Percentiles rank a stretch among this genome's conserved stretches.
Conservation (phyloP, 1,140 invertebrate species). For the Hylyphantes graminicola region DNA sequence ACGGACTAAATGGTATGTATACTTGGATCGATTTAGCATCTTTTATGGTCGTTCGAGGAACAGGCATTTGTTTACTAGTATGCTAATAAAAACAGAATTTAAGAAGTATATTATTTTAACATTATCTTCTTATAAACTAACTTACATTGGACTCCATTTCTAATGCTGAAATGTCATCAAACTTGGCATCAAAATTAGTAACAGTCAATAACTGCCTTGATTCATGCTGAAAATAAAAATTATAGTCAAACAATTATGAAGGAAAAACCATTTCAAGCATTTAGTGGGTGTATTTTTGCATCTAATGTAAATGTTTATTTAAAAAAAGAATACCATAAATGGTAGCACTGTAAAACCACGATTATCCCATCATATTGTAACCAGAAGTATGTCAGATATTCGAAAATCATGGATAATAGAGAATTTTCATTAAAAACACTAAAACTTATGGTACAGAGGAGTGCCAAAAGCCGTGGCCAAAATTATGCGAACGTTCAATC, state of each 20-base stretch:
- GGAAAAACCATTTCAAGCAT: background rate
- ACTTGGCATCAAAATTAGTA: constrained; percentile 22
- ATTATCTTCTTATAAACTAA: background rate
- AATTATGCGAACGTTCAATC: background rate
- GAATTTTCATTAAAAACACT: too few species aligned
- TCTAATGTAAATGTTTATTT: background rate
- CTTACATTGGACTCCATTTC: constrained; percentile 11
- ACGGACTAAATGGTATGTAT: too few species aligned
- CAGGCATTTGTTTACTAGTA: too few species aligned
- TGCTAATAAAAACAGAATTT: too few species aligned
- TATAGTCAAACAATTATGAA: background rate
- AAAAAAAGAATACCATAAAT: background rate
- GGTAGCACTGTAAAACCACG: background rate
- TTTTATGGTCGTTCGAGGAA: too few species aligned
- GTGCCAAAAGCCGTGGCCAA: too few species aligned
- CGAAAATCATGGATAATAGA: background rate
- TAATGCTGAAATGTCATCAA: constrained; percentile 36
- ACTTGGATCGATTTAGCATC: too few species aligned
- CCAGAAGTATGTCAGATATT: background rate
- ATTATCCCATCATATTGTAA: background rate
- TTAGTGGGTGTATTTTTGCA: background rate
- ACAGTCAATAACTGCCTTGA: constrained; percentile 11
- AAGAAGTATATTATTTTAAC: too few species aligned
- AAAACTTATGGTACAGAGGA: too few species aligned
- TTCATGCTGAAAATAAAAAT: constrained; percentile 18